Evolutionary conservation across 2,888 invertebrate species (phyloP), one percentile per base, ranked within the genome.

Genomic region (Agrotis exclamationis): DNA sequence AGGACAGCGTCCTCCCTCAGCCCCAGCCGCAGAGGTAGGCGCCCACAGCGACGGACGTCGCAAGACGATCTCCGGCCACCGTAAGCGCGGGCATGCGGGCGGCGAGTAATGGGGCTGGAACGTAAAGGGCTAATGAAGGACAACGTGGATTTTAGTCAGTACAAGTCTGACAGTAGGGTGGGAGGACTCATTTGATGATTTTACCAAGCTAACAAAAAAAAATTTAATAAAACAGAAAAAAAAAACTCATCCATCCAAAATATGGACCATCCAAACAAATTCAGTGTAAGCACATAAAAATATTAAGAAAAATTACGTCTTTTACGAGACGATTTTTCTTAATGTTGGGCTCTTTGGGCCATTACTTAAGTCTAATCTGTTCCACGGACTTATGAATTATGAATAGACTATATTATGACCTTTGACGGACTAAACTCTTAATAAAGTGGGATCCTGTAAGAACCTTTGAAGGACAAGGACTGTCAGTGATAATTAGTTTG

Each of bases 341-440:
- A 62, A 50, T 63, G 33, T 51, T 58, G 54, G 44, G 57, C 76
- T 68, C 73, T 76, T 48, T 59, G 73, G 68, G 50, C 69, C 56
- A 76, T 79, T 72, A 79, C 65, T 53, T 63, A 59, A 73, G 60
- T 62, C 54, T 80, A 80, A 81, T 82, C 73, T 82, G 63, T 63
- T 67, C 48, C 47, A n/a, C 59, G 68, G 60, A 74, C 74, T 74
- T 74, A 82, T 82, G 77, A 80, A 82, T 82, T 80, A 82, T 77
- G 77, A 56, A 82, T 66, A 22, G 4, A 24, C 39, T 53, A 14
- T 56, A 47, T 63, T 56, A 47, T 63, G 75, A 80, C 68, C 77
- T 77, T 77, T 74, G 70, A 65, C 7, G 53, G 44, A 70, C 44
- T 45, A 69, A 76, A 68, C 20, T 60, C 51, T 33, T 71, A 63